Conservation (phyloP, 2,888 invertebrate genomes). For the Bembecia ichneumoniformis region DNA sequence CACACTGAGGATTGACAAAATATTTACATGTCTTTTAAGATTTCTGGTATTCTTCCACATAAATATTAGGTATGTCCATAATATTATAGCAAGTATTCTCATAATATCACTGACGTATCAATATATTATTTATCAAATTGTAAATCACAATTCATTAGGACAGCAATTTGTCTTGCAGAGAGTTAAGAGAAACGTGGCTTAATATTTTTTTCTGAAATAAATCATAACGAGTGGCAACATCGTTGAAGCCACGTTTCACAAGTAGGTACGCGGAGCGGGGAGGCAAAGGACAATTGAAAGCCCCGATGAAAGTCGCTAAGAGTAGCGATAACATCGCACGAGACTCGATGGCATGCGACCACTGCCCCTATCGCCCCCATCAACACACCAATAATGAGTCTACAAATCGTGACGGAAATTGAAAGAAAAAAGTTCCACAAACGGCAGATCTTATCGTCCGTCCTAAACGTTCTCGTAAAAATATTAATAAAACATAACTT, state of each 20-base stretch:
- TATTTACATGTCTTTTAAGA: no score
- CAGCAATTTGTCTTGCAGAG: conserved; percentile 35
- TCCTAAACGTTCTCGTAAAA: conserved; percentile 72
- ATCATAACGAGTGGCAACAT: conserved; percentile 46
- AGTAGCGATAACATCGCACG: conserved; percentile 60
- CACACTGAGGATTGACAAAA: no score
- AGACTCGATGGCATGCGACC: conserved; percentile 52
- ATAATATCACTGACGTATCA: no score
- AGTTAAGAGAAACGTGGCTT: conserved; percentile 19
- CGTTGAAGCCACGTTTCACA: conserved; percentile 59
- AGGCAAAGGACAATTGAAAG: conserved; percentile 45
- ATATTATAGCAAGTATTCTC: no score
- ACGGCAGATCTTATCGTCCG: conserved; percentile 63
- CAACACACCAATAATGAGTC: conserved; percentile 63
- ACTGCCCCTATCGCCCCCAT: conserved; percentile 70
- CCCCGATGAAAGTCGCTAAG: conserved; percentile 67
- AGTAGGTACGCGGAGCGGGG: conserved; percentile 31
- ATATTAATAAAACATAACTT: conserved; percentile 74
- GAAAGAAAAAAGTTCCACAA: conserved; percentile 70
- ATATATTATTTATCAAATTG: conserved; percentile 23
- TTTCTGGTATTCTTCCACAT: no score
- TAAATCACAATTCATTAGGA: conserved; percentile 18
- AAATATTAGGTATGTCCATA: no score
- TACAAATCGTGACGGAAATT: conserved; percentile 72
- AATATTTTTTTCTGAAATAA: conserved; percentile 46